Evolutionary conservation across 30 jellyfish, hydroid and myxozoan genomes (phyloP).

Genomic region (Hydractinia echinata): DNA sequence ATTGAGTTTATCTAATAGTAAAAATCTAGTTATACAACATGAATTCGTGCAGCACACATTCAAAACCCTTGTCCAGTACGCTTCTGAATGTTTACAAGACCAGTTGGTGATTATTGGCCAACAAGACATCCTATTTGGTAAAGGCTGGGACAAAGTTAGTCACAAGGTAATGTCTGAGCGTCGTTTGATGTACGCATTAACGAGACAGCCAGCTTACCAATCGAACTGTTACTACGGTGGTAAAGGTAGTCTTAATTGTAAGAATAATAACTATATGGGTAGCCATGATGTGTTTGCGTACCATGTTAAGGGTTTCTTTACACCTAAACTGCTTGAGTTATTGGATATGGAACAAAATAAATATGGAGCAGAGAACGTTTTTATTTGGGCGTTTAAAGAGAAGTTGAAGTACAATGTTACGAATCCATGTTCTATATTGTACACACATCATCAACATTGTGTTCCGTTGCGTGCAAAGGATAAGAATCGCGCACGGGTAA

Average conservation of each 20-base stretch:
- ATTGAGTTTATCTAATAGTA: slow-evolving; percentile 22
- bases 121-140: slow-evolving; percentile 39
- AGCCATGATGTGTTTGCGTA: slow-evolving; percentile 63
- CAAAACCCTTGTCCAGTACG: slow-evolving; percentile 7
- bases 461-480: too few relatives aligned
- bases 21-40: slow-evolving; percentile 27
- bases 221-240: slow-evolving; percentile 21
- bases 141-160: slow-evolving; percentile 36
- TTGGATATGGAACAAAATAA: slow-evolving; percentile 38
- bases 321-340: not conserved
- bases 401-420: too few relatives aligned
- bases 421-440: too few relatives aligned
- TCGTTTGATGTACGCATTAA: slow-evolving; percentile 41
- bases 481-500: too few relatives aligned
- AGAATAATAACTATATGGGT: slow-evolving; percentile 45
- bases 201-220: slow-evolving; percentile 32
- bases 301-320: slow-evolving; percentile 14
- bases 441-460: too few relatives aligned
- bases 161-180: not conserved
- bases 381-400: not conserved
- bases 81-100: slow-evolving; percentile 22
- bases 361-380: slow-evolving; percentile 48
- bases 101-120: slow-evolving; percentile 24
- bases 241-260: slow-evolving; percentile 50
- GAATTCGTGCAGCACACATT: slow-evolving; percentile 9